Evolutionary conservation across 2,888 invertebrate genomes (phyloP).

Genomic region (Melanchra persicariae): DNA sequence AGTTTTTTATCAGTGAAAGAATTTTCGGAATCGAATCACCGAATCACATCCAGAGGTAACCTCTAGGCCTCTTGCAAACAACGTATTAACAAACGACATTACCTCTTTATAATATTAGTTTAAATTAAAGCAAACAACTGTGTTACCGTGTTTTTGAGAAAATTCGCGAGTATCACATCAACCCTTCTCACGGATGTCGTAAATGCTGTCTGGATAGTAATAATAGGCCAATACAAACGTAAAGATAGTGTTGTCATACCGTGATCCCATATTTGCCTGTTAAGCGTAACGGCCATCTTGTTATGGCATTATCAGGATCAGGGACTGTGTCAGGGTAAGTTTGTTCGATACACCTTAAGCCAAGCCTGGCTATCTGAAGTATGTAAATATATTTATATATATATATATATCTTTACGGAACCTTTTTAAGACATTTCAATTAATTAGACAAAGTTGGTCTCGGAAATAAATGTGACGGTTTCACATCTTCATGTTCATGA

Average conservation of each 20-base stretch:
- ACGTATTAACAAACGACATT: not conserved
- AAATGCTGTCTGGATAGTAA: slow-evolving; percentile 40
- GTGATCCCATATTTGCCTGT: slow-evolving; percentile 37
- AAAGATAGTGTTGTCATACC: slow-evolving; percentile 26
- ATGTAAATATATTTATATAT: too few species aligned
- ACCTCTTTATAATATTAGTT: not conserved
- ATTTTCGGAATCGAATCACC: not conserved
- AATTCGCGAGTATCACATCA: slow-evolving; percentile 30
- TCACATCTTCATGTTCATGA: not conserved
- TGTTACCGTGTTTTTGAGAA: slow-evolving; percentile 23
- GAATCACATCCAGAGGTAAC: not conserved
- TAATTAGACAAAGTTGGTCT: too few species aligned
- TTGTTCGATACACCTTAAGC: slow-evolving; percentile 6
- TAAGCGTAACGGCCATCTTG: slow-evolving; percentile 29
- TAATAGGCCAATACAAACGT: slow-evolving; percentile 40
- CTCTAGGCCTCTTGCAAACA: too few species aligned
- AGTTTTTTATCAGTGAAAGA: not conserved
- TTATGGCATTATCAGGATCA: slow-evolving; percentile 17
- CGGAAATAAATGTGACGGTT: not conserved
- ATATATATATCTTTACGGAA: too few species aligned
- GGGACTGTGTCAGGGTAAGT: not conserved
- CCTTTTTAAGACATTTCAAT: too few species aligned
- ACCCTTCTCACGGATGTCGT: slow-evolving; percentile 52
- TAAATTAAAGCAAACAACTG: slow-evolving; percentile 4
- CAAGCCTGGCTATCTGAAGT: not conserved